Evolutionary conservation across 2,888 invertebrate species (phyloP).

Genomic region (Gari tellinella): DNA sequence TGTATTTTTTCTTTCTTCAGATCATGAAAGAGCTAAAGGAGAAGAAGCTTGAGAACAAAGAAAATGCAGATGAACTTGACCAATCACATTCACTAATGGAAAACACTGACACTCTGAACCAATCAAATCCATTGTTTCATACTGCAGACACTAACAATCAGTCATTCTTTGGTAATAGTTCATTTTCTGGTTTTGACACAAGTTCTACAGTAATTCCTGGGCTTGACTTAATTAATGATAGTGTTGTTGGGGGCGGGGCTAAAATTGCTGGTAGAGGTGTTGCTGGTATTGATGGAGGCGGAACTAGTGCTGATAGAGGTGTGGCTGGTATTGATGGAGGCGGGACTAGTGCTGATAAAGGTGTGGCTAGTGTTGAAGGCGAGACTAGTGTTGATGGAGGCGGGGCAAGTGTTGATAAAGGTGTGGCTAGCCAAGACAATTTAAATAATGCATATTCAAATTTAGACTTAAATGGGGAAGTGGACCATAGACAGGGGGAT

Average conservation of each 20-base stretch:
- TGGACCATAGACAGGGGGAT: too few species aligned
- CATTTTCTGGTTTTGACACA: constrained; percentile 31
- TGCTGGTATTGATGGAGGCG: too few species aligned
- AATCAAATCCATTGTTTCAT: neutral
- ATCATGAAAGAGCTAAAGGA: constrained; percentile 46
- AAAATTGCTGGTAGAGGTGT: constrained; percentile 1
- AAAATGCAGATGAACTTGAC: constrained; percentile 4
- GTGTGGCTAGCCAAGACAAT: too few species aligned
- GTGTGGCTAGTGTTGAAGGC: too few species aligned
- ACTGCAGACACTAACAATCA: constrained; percentile 16
- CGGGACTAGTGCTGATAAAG: too few species aligned
- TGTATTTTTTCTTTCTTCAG: constrained; percentile 10
- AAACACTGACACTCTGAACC: neutral
- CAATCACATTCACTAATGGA: too few species aligned
- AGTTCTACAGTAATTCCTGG: constrained; percentile 38
- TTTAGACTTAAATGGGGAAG: too few species aligned
- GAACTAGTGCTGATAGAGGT: constrained; percentile 5
- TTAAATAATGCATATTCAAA: too few species aligned
- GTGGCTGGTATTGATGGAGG: neutral
- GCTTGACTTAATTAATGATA: constrained; percentile 33
- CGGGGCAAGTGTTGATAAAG: constrained; percentile 9
- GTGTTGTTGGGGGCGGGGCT: constrained; percentile 1
- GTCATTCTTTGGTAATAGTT: constrained; percentile 10
- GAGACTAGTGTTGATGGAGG: too few species aligned
- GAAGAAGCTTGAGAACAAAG: constrained; percentile 32